These are phyloP conservation scores for Labrus mixtus DNA, from an alignment of 2,113 vertebrate genomes.

Conservation along the genomic window DNA sequence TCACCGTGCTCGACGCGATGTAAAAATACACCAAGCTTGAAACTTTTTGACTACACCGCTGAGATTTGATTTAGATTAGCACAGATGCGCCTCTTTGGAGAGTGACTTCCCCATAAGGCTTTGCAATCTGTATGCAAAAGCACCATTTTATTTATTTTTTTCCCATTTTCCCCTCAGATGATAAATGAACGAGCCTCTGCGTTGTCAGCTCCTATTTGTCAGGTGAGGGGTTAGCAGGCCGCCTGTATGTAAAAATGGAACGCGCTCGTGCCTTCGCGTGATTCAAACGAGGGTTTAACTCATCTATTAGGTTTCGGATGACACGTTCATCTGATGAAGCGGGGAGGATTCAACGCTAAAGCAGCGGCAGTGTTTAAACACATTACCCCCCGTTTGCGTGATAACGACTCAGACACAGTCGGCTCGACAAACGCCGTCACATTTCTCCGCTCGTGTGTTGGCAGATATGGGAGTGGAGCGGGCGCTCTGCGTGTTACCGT, in stretches of 20 bases:
- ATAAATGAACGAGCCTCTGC: conserved; percentile 58
- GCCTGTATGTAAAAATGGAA: conserved; percentile 26
- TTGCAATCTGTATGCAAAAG: conserved; percentile 69
- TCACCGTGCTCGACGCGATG: conserved; percentile 17
- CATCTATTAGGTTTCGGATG: conserved; percentile 32
- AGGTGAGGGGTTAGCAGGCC: conserved; percentile 52
- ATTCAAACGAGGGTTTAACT: conserved; percentile 46
- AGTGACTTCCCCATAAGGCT: conserved; percentile 60
- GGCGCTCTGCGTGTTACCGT: conserved; percentile 32
- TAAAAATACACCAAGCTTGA: conserved; percentile 56
- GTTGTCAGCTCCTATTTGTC: conserved; percentile 62
- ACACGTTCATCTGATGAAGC: conserved; percentile 32
- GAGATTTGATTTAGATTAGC: conserved; percentile 61
- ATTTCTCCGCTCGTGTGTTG: conserved; percentile 30
- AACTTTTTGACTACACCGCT: conserved; percentile 45
- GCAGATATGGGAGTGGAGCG: conserved; percentile 47
- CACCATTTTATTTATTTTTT: conserved; percentile 6
- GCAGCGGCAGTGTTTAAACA: conserved; percentile 35
- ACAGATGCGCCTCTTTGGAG: conserved; percentile 57
- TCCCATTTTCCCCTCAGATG: conserved; percentile 21
- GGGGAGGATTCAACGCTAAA: conserved; percentile 5
- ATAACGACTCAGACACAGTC: conserved; percentile 35
- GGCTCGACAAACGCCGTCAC: conserved; percentile 39
- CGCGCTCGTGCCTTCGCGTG: conserved; percentile 19
- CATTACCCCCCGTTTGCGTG: conserved; percentile 34